Percentiles rank a stretch among this genome's conserved stretches.
Evolutionary conservation across 2,797 vertebrate genomes (phyloP).

Genomic region (Mormyrus hasselquistii): DNA sequence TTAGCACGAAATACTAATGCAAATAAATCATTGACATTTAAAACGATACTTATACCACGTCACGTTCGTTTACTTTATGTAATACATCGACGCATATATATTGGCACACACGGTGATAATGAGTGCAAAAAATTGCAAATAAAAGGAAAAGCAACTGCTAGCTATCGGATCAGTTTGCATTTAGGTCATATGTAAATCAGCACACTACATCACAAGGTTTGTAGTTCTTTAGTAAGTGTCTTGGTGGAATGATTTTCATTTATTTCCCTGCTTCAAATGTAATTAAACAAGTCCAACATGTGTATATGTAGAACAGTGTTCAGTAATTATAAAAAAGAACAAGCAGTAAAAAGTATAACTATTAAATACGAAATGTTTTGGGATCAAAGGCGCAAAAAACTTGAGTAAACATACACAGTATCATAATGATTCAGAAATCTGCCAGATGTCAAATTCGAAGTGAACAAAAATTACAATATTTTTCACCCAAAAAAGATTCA

Average conservation of each 20-base stretch:
- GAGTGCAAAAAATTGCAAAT: background rate
- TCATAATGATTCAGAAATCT: background rate
- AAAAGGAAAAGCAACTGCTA: background rate
- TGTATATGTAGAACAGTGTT: background rate
- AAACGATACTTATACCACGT: background rate
- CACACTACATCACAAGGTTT: background rate
- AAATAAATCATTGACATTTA: background rate
- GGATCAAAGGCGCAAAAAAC: background rate
- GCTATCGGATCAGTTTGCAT: background rate
- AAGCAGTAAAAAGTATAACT: background rate
- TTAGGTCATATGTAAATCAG: background rate
- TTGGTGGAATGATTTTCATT: background rate
- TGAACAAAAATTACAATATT: background rate
- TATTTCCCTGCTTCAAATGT: background rate
- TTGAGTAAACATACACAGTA: background rate
- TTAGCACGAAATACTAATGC: background rate
- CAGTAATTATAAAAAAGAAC: background rate
- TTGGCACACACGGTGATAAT: background rate
- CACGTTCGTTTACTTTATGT: background rate
- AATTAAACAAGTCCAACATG: background rate
- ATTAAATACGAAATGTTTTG: background rate
- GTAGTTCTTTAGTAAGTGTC: background rate
- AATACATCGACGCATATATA: background rate
- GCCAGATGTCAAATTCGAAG: background rate
- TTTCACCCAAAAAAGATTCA: background rate